Base-by-base conservation (phyloP, 2,797 vertebrate species). In the Tarsius wallacei region DNA sequence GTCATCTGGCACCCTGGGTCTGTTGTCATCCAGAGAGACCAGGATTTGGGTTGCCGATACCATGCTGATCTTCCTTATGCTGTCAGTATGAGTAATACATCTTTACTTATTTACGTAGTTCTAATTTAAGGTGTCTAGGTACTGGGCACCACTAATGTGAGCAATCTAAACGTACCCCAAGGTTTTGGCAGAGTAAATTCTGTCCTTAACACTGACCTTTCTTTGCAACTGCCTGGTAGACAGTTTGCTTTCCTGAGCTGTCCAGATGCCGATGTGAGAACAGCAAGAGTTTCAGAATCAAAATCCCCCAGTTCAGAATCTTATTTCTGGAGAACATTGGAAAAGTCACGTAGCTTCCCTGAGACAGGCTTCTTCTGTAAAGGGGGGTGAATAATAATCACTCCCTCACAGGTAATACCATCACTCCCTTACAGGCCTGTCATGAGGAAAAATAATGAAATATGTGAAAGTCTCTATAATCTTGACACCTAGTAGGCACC, bases 21-120 rank as follows among this genome's bases (percentile, higher is more conserved):
- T 86, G 61, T 7, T 59, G 36, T 66, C 49, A 61, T 64, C 42
- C 31, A 42, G 42, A 80, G 4, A 83, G n/a, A 76, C 4, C 31
- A 83, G 7, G 31, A 8, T 19, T 3, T 78, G 28, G 7, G 24
- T n/a, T 86, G 81, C 57, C 91, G 78, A 33, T 2, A 15, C 12
- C 66, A 36, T 28, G 42, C 76, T 96, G 82, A 90, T 97, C 70
- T 83, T n/a, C 57, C 57, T 83, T 87, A 71, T 57, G 70, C 36
- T 87, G 91, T 70, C 12, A 84, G 15, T 47, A 49, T 86, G 81
- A 85, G 19, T 53, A 61, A 33, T 31, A 61, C 83, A 59, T 91
- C 16, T 93, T 91, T 68, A 36, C 28, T 71, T 76, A 2, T 51
- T 31, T 57, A 2, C 63, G 6, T 51, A 64, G 7, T 26, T 26